Base-by-base conservation (phyloP, 2,113 vertebrate species). In the Micromys minutus region DNA sequence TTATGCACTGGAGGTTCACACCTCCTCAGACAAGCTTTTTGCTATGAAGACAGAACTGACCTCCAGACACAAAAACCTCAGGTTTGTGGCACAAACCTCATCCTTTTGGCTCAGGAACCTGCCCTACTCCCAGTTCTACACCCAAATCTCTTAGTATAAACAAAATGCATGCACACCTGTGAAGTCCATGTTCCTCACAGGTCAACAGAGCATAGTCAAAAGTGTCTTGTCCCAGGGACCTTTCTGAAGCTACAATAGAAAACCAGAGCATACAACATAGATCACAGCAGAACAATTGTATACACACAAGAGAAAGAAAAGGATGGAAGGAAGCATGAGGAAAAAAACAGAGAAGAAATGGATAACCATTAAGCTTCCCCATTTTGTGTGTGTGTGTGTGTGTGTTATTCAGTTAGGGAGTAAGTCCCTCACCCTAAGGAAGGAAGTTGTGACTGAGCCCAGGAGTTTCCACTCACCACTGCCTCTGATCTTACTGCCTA, bases 121-220 rank as follows among this genome's bases (percentile, higher is more conserved):
- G 15, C 8, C 31, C 29, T 39, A 75, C 8, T 19, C 21, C 4
- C 22, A 22, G 34, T 39, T 24, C 4, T 0, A 47, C 2, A 31
- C 74, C 19, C 0, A 19, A 31, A 22, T 6, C n/a, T 71, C 80
- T 57, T 4, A 5, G 24, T 26, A 74, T 94, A 52, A 96, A 95
- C 96, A 95, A 97, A 95, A 86, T 29, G 24, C 86, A 87, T 10
- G 45, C 39, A 24, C 19, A 15, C 10, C 21, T 80, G 5, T 7
- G 19, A 34, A 75, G 55, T 74, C n/a, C 83, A 29, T 55, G 63
- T 55, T 8, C 1, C 21, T 29, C 21, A 47, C 12, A 80, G 92
- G 71, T 13, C 8, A 3, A 45, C 19, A 42, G 91, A 63, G 91
- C 36, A 83, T 88, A 89, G n/a, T 85, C 65, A 26, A 72, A 19